Conservation (phyloP, 2,888 invertebrate genomes). For the Heliconius ismenius region DNA sequence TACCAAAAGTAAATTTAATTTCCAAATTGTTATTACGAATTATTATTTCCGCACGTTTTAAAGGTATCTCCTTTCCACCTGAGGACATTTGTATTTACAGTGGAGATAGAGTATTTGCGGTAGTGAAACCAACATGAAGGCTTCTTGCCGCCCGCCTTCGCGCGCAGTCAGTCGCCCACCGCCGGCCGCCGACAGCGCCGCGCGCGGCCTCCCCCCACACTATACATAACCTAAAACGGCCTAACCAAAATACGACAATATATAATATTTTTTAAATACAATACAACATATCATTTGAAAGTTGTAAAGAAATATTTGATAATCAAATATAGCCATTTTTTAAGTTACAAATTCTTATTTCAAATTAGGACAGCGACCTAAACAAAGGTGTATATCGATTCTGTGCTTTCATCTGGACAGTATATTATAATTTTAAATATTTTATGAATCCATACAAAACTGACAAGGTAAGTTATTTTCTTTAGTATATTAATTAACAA, state of each 20-base stretch:
- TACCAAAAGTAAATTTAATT: neutral
- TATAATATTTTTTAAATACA: slow-evolving; percentile 22
- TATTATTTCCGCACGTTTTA: slow-evolving; percentile 13
- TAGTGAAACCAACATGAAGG: slow-evolving; percentile 37
- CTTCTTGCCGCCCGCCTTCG: slow-evolving; percentile 61
- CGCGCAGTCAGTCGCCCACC: slow-evolving; percentile 68
- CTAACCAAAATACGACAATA: slow-evolving; percentile 47
- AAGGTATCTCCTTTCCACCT: slow-evolving; percentile 40
- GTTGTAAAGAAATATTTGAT: slow-evolving; percentile 5
- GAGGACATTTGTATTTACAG: slow-evolving; percentile 37
- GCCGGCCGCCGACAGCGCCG: slow-evolving; percentile 69
- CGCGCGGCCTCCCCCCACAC: slow-evolving; percentile 60
- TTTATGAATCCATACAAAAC: slow-evolving; percentile 7
- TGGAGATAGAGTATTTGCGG: slow-evolving; percentile 48
- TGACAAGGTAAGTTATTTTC: slow-evolving; percentile 23
- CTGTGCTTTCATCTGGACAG: slow-evolving; percentile 56
- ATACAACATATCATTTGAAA: slow-evolving; percentile 6
- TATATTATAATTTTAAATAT: slow-evolving; percentile 24
- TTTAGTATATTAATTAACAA: neutral
- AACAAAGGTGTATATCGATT: slow-evolving; percentile 75
- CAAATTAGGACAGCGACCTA: slow-evolving; percentile 55
- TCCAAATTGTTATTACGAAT: slow-evolving; percentile 9
- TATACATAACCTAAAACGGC: slow-evolving; percentile 71
- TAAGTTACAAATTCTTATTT: slow-evolving; percentile 46
- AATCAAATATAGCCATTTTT: slow-evolving; percentile 33